Evolutionary conservation across 1,140 invertebrate genomes (phyloP).

Genomic region (Belonocnema kinseyi): DNA sequence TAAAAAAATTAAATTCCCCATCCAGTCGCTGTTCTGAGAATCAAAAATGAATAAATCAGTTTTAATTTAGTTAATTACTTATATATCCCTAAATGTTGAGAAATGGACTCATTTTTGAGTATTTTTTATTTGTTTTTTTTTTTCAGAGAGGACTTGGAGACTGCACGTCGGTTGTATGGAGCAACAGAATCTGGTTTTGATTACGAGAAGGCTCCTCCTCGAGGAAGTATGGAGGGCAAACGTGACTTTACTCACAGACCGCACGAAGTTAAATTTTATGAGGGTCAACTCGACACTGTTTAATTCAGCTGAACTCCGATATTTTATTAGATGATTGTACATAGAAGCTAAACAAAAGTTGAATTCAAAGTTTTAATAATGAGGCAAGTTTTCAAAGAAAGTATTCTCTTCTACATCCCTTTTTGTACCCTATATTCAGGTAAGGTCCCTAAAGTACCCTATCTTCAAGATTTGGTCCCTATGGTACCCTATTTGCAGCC

Average conservation of each 20-base stretch:
- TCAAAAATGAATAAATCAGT: too few species aligned
- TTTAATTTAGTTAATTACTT: too few species aligned
- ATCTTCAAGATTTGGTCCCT: too few species aligned
- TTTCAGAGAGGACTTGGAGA: conserved; percentile 82
- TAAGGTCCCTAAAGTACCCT: too few species aligned
- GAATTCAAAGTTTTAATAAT: too few species aligned
- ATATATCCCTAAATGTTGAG: background rate
- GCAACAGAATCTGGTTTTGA: conserved; percentile 82
- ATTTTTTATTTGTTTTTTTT: conserved; percentile 24
- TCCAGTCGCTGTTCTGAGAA: too few species aligned
- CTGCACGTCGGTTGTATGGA: conserved; percentile 82
- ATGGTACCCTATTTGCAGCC: too few species aligned
- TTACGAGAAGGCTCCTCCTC: conserved; percentile 84
- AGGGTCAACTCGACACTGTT: conserved; percentile 68
- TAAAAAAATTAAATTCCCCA: too few species aligned
- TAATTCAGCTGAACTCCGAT: background rate
- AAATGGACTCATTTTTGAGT: too few species aligned
- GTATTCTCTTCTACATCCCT: too few species aligned
- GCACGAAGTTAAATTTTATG: conserved; percentile 85
- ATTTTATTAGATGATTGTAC: background rate
- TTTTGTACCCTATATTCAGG: too few species aligned
- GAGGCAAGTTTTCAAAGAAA: too few species aligned
- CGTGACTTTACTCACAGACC: conserved; percentile 87
- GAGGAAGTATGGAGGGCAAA: conserved; percentile 88
- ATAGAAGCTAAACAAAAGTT: background rate